Evolutionary conservation across 2,797 vertebrate species (phyloP), one percentile per base, ranked within the genome.

Genomic region (Adrianichthys oophorus): DNA sequence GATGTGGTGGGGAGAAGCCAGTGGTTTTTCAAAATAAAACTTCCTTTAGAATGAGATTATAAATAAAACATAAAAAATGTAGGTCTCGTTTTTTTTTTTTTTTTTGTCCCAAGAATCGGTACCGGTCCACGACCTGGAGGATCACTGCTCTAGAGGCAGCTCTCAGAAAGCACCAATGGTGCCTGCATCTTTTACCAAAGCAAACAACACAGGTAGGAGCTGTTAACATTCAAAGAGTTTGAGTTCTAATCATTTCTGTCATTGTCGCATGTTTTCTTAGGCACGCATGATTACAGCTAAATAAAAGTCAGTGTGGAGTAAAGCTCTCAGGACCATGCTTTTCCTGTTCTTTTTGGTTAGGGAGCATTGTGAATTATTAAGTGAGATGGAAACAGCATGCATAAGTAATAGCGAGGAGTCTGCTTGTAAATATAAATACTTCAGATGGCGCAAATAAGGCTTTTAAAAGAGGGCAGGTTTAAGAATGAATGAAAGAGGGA

Each of bases 341-440:
- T 72, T 53, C 71, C 72, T 55, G 62, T 74, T 79, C 80, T 84
- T 65, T 83, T 72, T 79, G 66, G 79, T 70, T 62, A 80, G 74
- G 77, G 75, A 65, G 67, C 61, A 6, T 26, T 18, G 60, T 90
- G 79, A 88, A 93, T 90, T 88, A 93, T 91, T 92, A 65, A 90
- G 65, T 48, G 23, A 75, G 85, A 88, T 82, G 84, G 83, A 84
- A 87, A 87, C 76, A 62, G 73, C 86, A 91, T 87, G 76, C 82
- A 91, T 87, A 88, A 92, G 82, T 89, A 81, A 92, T 87, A 68
- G 63, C 68, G n/a, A 16, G 60, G 76, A 79, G 76, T 84, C 78
- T 86, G 83, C 83, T 90, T 85, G 88, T 92, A 90, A 91, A 90
- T 87, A 90, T 84, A 91, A 91, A 90, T 90, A 88, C 86, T 88